A percentile compares a stretch with the other conserved stretches of the same genome.
phyloP scores from a whole-genome alignment of 2,113 vertebrate species.

The Apaloderma vittatum region DNA sequence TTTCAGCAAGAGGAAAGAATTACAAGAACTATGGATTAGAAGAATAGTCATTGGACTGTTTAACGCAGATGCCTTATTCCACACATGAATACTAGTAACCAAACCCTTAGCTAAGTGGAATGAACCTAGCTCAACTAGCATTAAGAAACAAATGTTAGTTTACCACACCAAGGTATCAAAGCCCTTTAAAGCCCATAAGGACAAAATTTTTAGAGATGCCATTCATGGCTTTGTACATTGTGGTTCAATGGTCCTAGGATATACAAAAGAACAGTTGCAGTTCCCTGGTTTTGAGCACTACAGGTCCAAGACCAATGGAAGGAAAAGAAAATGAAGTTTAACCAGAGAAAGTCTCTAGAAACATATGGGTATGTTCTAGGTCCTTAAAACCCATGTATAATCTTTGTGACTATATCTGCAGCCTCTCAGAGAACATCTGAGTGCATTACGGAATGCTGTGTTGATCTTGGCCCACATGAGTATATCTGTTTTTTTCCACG shows the following conservation, averaged over 20 bases:
- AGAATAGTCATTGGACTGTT: not conserved
- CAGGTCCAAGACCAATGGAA: not conserved
- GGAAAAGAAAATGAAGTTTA: not conserved
- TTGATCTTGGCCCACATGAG: not conserved
- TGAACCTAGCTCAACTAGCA: not conserved
- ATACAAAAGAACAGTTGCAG: not conserved
- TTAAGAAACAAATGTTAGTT: not conserved
- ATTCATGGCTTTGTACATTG: not conserved
- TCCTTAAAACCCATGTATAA: not conserved
- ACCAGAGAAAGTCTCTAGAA: not conserved
- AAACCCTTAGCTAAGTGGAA: not conserved
- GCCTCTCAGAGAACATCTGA: not conserved
- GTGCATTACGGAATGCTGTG: not conserved
- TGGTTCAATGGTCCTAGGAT: not conserved
- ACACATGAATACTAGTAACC: not conserved
- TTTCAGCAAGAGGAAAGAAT: not conserved
- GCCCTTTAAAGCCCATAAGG: not conserved
- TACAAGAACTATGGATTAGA: not conserved
- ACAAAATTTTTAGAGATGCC: not conserved
- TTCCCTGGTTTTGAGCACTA: not conserved
- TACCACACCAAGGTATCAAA: not conserved
- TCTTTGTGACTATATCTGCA: not conserved
- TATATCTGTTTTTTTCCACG: not conserved
- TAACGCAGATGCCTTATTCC: not conserved
- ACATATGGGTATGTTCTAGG: not conserved